A percentile compares a stretch with the other conserved stretches of the same genome.
Evolutionary conservation across 30 jellyfish, hydroid and myxozoan genomes (phyloP).

Genomic region (Sanderia malayensis): DNA sequence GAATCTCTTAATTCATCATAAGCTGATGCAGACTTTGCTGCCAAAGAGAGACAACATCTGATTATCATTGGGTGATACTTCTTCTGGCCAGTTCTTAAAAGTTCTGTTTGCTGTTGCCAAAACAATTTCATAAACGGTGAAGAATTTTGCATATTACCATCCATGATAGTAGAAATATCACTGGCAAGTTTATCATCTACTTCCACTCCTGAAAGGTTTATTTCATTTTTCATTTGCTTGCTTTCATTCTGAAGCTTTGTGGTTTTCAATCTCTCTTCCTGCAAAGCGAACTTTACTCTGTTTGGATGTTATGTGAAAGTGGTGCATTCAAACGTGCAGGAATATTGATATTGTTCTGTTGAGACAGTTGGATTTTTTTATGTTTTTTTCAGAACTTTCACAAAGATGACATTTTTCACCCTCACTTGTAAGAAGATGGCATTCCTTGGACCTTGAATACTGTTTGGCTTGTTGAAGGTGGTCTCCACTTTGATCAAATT

Average conservation of each 20-base stretch:
- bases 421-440: neutral
- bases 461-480: conserved; percentile 2
- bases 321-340: conserved; percentile 56
- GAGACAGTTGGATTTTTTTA: neutral
- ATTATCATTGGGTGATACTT: conserved; percentile 59
- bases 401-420: conserved; percentile 6
- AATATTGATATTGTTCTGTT: neutral
- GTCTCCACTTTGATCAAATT: conserved; percentile 9
- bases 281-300: conserved; percentile 37
- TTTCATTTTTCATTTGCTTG: conserved; percentile 7
- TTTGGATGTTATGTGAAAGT: conserved; percentile 25
- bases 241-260: neutral
- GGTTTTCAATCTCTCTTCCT: conserved; percentile 16
- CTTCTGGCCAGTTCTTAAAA: neutral
- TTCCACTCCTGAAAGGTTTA: conserved; percentile 7
- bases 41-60: conserved; percentile 36
- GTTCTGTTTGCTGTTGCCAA: conserved; percentile 34
- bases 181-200: conserved; percentile 11
- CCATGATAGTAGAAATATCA: conserved; percentile 13
- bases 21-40: conserved; percentile 37
- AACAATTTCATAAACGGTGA: conserved; percentile 53
- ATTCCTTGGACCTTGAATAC: conserved; percentile 6
- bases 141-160: neutral
- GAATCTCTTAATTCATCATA: conserved; percentile 45
- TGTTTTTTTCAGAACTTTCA: neutral